Conservation (phyloP, 2,888 invertebrate genomes). For the Acanthosepion esculentum region DNA sequence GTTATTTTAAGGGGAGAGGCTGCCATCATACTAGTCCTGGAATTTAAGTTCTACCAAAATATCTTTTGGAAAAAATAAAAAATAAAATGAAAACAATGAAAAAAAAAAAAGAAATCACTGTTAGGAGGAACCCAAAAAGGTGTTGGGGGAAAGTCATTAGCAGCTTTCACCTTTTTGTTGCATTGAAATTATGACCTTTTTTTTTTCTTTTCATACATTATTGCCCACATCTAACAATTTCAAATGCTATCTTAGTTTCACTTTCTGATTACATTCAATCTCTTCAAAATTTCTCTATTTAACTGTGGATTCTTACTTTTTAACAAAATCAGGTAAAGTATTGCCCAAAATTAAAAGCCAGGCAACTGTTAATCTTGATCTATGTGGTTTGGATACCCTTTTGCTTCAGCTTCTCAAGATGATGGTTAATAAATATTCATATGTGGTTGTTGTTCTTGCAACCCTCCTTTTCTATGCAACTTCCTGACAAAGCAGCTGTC, state of each 20-base stretch:
- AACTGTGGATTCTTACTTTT: conserved; percentile 33
- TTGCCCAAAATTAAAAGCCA: conserved; percentile 33
- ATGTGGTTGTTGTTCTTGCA: conserved; percentile 2
- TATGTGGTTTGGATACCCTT: conserved; percentile 34
- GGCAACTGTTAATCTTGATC: conserved; percentile 8
- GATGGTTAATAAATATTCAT: conserved; percentile 40
- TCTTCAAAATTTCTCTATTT: conserved; percentile 33
- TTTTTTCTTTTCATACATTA: background rate
- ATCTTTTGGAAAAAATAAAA: background rate
- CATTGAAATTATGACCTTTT: background rate
- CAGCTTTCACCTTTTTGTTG: conserved; percentile 21
- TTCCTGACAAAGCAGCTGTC: conserved; percentile 46
- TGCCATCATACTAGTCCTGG: background rate
- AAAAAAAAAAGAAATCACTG: background rate
- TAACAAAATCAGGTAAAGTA: conserved; percentile 4
- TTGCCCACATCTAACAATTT: conserved; percentile 22
- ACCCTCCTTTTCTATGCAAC: conserved; percentile 45
- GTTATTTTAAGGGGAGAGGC: background rate
- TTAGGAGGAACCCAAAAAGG: background rate
- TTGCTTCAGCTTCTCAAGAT: conserved; percentile 41
- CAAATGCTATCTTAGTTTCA: background rate
- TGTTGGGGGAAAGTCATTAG: conserved; percentile 33
- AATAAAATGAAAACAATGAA: background rate
- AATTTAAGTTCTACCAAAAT: conserved; percentile 6
- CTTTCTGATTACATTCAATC: background rate